Percentiles rank a stretch among this genome's conserved stretches.
Conservation (phyloP, 2,888 invertebrate genomes). For the Epistrophe grossulariae region DNA sequence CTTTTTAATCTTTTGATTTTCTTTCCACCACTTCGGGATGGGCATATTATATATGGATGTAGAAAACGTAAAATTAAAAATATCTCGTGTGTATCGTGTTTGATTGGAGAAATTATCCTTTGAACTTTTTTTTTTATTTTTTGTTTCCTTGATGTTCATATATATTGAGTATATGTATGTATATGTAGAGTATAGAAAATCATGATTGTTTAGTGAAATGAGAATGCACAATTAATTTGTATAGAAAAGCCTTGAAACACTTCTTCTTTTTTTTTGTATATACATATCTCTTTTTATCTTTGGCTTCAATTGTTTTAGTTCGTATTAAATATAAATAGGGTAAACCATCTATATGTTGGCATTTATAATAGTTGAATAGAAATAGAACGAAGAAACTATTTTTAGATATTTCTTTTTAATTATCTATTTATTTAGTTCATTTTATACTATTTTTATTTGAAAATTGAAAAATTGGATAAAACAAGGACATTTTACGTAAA, state of each 20-base stretch:
- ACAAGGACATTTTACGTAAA: neutral
- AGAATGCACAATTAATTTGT: constrained; percentile 44
- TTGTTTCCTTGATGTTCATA: constrained; percentile 15
- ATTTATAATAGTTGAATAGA: neutral
- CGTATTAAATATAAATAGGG: constrained; percentile 17
- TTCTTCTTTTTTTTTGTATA: neutral
- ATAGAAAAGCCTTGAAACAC: constrained; percentile 20
- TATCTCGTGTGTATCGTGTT: constrained; percentile 35
- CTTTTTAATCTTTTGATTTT: constrained; percentile 22
- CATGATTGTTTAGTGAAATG: constrained; percentile 39
- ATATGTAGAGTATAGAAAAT: neutral
- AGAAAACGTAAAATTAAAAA: constrained; percentile 35
- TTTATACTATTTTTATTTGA: neutral
- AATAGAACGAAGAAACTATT: too few species aligned
- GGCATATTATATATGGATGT: constrained; percentile 8
- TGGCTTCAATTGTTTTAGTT: constrained; percentile 22
- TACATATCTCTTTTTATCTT: constrained; percentile 4
- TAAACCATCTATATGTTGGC: constrained; percentile 2
- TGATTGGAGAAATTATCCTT: constrained; percentile 36
- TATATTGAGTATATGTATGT: neutral
- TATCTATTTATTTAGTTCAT: neutral
- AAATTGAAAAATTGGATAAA: neutral
- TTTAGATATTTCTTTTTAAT: neutral
- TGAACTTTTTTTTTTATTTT: constrained; percentile 23
- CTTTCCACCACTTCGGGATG: constrained; percentile 21